A percentile compares a stretch with the other conserved stretches of the same genome.
These are phyloP conservation scores for Plagiodera versicolora DNA, from an alignment of 2,888 invertebrate species.

Conservation along the genomic window DNA sequence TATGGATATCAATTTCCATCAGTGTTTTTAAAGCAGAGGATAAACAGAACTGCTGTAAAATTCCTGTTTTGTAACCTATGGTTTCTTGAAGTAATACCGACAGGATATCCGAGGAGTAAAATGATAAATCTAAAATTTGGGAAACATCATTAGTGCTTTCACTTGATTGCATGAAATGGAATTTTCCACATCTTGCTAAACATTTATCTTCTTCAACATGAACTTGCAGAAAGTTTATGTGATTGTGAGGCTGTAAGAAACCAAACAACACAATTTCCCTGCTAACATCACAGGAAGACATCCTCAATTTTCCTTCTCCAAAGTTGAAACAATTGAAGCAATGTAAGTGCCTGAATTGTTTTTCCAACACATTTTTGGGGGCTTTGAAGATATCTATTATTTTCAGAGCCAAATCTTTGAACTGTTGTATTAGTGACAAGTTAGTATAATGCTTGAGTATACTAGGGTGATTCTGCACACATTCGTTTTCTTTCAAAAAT, in stretches of 20 bases:
- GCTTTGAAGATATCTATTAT: slow-evolving; percentile 70
- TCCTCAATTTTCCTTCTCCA: slow-evolving; percentile 47
- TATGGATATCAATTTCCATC: slow-evolving; percentile 32
- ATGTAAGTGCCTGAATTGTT: slow-evolving; percentile 62
- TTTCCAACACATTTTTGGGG: slow-evolving; percentile 65
- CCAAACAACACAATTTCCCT: slow-evolving; percentile 60
- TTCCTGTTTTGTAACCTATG: slow-evolving; percentile 41
- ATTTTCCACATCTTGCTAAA: slow-evolving; percentile 57
- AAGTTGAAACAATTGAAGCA: slow-evolving; percentile 54
- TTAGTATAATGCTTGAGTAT: slow-evolving; percentile 76
- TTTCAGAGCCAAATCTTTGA: slow-evolving; percentile 67
- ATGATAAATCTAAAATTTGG: slow-evolving; percentile 69
- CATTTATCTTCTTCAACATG: slow-evolving; percentile 47
- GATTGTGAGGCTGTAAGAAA: slow-evolving; percentile 56
- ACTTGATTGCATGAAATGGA: slow-evolving; percentile 57
- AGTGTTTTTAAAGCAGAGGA: slow-evolving; percentile 47
- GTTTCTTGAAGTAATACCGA: slow-evolving; percentile 69
- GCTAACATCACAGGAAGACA: slow-evolving; percentile 59
- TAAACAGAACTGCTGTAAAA: slow-evolving; percentile 44
- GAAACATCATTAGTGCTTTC: slow-evolving; percentile 48
- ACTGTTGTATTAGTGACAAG: slow-evolving; percentile 81
- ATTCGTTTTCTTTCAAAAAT: slow-evolving; percentile 74
- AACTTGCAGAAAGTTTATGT: slow-evolving; percentile 59
- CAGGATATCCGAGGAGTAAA: slow-evolving; percentile 72
- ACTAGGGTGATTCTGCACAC: slow-evolving; percentile 68